phyloP scores from a whole-genome alignment of 30 jellyfish, hydroid and myxozoan species.

The Hydra vulgaris region DNA sequence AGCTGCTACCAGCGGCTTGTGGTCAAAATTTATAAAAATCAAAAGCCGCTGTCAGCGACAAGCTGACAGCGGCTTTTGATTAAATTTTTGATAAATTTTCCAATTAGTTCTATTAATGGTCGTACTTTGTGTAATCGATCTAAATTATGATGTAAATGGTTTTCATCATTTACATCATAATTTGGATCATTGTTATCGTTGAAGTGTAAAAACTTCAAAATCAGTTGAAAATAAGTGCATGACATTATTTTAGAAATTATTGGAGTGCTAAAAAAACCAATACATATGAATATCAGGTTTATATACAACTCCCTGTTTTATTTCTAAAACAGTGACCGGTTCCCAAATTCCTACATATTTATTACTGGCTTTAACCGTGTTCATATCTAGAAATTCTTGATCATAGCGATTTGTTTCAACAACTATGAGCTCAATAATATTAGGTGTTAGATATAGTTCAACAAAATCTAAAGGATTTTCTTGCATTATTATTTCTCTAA shows the following conservation, averaged over 20 bases:
- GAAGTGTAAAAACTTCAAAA: conserved; percentile 15
- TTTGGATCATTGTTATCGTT: conserved; percentile 5
- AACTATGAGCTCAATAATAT: neutral
- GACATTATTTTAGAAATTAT: conserved; percentile 4
- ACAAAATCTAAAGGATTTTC: conserved; percentile 19
- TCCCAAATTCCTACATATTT: conserved; percentile 14
- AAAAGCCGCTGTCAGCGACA: too few relatives aligned
- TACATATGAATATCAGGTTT: conserved; percentile 12
- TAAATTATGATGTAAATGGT: neutral
- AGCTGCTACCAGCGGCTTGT: too few relatives aligned
- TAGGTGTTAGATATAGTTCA: conserved; percentile 2
- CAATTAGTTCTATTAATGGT: conserved; percentile 1
- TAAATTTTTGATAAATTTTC: neutral
- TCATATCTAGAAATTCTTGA: neutral
- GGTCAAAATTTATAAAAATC: too few relatives aligned
- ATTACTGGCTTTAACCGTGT: neutral
- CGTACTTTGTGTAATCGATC: conserved; percentile 17
- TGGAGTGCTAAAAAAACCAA: conserved; percentile 16
- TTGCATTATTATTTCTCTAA: too few relatives aligned
- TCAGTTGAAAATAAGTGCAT: conserved; percentile 1
- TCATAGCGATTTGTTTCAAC: conserved; percentile 26
- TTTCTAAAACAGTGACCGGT: conserved; percentile 16
- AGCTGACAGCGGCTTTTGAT: too few relatives aligned
- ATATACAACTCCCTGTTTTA: conserved; percentile 13
- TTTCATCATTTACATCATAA: too few relatives aligned